These are phyloP conservation scores for Neuroterus valhalla DNA, from an alignment of 1,140 invertebrate species.

Conservation along the genomic window DNA sequence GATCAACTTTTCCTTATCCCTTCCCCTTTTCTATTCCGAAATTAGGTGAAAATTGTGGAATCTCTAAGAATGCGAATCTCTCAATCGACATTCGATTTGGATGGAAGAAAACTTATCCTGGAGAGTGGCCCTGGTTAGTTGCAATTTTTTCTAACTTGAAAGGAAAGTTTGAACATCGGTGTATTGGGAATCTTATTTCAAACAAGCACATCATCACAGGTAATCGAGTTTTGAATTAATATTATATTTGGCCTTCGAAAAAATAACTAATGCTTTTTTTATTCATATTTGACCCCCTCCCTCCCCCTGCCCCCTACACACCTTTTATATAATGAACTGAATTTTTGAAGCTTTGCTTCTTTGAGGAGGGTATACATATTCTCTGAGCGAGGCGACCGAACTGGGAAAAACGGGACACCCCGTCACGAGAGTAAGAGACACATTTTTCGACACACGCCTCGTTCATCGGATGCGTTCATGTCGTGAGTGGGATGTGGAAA, in stretches of 20 bases:
- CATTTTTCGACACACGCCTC: too few species aligned
- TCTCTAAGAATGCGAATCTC: slow-evolving; percentile 56
- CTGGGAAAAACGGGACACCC: too few species aligned
- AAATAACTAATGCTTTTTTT: too few species aligned
- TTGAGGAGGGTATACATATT: too few species aligned
- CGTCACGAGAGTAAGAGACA: too few species aligned
- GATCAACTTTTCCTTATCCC: neutral
- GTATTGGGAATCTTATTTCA: slow-evolving; percentile 66
- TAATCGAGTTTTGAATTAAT: slow-evolving; percentile 41
- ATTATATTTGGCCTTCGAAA: too few species aligned
- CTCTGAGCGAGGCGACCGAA: too few species aligned
- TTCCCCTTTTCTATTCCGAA: neutral
- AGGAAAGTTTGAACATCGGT: slow-evolving; percentile 74
- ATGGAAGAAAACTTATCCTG: slow-evolving; percentile 49
- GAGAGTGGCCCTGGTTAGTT: slow-evolving; percentile 76
- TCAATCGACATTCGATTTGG: slow-evolving; percentile 66
- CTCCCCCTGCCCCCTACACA: too few species aligned
- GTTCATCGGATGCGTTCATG: too few species aligned
- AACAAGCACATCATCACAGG: slow-evolving; percentile 68
- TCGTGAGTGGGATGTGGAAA: too few species aligned
- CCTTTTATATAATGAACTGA: too few species aligned
- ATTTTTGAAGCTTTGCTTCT: too few species aligned
- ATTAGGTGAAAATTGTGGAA: slow-evolving; percentile 22
- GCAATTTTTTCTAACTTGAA: slow-evolving; percentile 72
- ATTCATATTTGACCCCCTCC: neutral